These are phyloP conservation scores for Macrosteles quadrilineatus DNA, from an alignment of 1,140 invertebrate species.

Conservation along the genomic window DNA sequence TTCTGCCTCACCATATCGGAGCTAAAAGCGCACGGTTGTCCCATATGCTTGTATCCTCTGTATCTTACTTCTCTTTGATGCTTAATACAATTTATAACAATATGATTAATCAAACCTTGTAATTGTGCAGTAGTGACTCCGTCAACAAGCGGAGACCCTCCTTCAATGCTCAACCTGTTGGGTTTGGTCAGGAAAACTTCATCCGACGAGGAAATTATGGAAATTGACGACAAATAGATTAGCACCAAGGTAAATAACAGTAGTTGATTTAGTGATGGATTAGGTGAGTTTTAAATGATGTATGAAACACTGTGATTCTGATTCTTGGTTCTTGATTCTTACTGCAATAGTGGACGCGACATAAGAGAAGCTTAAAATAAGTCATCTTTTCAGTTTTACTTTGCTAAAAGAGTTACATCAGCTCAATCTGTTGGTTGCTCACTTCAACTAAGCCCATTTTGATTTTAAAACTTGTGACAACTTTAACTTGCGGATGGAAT, in stretches of 20 bases:
- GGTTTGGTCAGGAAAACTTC: slow-evolving; percentile 37
- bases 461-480: too few relatives aligned
- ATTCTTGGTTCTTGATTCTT: background rate
- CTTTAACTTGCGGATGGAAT: too few relatives aligned
- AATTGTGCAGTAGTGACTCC: background rate
- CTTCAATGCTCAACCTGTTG: slow-evolving; percentile 39
- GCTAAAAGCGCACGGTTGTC: too few relatives aligned
- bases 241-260: background rate
- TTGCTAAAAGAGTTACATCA: too few relatives aligned
- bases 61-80: too few relatives aligned
- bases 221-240: background rate
- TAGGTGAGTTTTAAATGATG: background rate
- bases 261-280: background rate
- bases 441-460: too few relatives aligned
- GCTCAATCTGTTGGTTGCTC: too few relatives aligned
- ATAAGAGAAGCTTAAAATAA: background rate
- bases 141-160: slow-evolving; percentile 3
- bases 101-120: too few relatives aligned
- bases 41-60: too few relatives aligned
- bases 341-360: background rate
- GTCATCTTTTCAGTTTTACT: background rate
- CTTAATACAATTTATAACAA: too few relatives aligned
- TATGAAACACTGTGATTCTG: background rate
- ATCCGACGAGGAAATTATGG: slow-evolving; percentile 5
- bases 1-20: too few relatives aligned